A percentile compares a stretch with the other conserved stretches of the same genome.
Evolutionary conservation across 2,888 invertebrate genomes (phyloP).

Genomic region (Sminthurinus aureus): DNA sequence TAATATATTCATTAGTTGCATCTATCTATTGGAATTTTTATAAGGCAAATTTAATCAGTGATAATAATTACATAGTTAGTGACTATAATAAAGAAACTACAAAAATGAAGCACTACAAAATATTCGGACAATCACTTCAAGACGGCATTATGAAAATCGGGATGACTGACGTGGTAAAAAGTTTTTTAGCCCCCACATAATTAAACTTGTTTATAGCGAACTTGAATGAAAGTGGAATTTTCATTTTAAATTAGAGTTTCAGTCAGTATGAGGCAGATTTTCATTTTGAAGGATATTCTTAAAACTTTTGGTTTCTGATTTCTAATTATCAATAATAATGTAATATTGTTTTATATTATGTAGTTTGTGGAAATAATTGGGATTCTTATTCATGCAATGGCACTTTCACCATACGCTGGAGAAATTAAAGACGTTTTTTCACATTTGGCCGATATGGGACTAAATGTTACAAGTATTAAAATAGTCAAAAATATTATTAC

Average conservation of each 20-base stretch:
- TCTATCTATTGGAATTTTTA: too few relatives aligned
- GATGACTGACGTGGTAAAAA: conserved; percentile 30
- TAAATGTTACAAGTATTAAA: too few relatives aligned
- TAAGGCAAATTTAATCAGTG: too few relatives aligned
- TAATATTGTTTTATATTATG: background rate
- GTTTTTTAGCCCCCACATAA: too few relatives aligned
- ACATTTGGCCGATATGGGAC: background rate
- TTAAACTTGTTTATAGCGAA: too few relatives aligned
- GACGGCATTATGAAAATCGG: conserved; percentile 15
- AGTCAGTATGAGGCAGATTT: background rate
- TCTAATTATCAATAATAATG: background rate
- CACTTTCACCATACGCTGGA: conserved; percentile 26
- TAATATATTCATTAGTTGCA: too few relatives aligned
- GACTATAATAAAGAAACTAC: background rate
- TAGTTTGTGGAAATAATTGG: conserved; percentile 33
- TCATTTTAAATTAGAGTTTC: background rate
- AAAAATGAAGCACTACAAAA: conserved; percentile 37
- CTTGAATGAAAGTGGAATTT: too few relatives aligned
- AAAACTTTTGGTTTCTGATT: too few relatives aligned
- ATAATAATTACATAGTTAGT: too few relatives aligned
- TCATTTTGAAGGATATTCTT: too few relatives aligned
- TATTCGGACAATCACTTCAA: conserved; percentile 27
- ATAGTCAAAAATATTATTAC: too few relatives aligned
- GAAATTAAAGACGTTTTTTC: conserved; percentile 2
- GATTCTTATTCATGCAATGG: conserved; percentile 21